Evolutionary conservation across 2,113 vertebrate genomes (phyloP).

Genomic region (Chrysemys picta): DNA sequence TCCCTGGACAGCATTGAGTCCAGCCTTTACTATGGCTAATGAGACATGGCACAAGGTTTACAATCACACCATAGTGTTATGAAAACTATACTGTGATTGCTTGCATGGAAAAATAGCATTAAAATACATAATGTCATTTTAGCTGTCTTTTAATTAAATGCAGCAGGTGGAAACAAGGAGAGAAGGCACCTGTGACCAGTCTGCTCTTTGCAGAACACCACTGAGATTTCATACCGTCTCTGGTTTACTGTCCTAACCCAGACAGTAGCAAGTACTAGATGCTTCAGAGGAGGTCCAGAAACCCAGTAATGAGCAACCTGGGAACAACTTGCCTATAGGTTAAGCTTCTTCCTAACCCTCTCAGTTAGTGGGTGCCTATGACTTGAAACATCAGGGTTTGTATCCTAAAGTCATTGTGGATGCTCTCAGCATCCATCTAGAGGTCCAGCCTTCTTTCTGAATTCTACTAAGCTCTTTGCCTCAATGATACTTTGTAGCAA

Average conservation of each 20-base stretch:
- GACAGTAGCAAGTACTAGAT: neutral
- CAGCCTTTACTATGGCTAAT: neutral
- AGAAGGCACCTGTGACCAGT: neutral
- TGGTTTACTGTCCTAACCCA: neutral
- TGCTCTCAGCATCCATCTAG: neutral
- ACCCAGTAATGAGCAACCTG: neutral
- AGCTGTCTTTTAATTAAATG: neutral
- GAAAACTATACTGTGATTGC: neutral
- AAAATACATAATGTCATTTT: neutral
- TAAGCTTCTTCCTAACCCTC: neutral
- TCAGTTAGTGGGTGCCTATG: neutral
- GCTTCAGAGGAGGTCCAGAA: neutral
- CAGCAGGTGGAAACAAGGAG: neutral
- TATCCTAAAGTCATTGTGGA: neutral
- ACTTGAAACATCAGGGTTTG: neutral
- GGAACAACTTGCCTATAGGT: neutral
- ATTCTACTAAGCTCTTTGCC: neutral
- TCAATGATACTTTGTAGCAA: neutral
- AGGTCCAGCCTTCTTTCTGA: neutral
- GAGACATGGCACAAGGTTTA: neutral
- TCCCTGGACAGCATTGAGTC: neutral
- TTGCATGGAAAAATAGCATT: neutral
- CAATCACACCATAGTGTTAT: neutral
- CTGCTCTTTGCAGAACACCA: neutral
- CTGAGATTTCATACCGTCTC: neutral